Conservation (phyloP, 35 echinoderm and acorn worm genomes). For the Apostichopus parvimensis region DNA sequence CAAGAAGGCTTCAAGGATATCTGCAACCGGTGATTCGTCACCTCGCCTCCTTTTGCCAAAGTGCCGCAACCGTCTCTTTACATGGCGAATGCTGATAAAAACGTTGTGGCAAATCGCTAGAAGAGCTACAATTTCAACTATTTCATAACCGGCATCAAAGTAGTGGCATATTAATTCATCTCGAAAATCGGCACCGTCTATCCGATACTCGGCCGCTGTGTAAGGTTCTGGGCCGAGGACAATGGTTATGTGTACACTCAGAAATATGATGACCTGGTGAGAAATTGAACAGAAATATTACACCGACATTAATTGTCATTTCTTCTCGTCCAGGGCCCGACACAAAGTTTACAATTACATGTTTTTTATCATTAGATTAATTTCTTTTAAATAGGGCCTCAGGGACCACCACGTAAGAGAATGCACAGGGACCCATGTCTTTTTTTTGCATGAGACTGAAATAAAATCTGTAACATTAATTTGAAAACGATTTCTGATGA, state of each 20-base stretch:
- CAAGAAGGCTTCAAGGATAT: constrained; percentile 18
- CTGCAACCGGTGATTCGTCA: background rate
- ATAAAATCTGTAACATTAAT: too few species aligned
- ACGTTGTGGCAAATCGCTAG: constrained; percentile 32
- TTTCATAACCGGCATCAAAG: constrained; percentile 32
- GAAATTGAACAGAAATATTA: background rate
- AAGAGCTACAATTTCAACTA: constrained; percentile 22
- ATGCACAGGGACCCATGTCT: too few species aligned
- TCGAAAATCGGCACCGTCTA: constrained; percentile 4
- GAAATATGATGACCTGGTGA: background rate
- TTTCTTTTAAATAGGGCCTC: too few species aligned
- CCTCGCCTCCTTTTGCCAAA: constrained; percentile 12
- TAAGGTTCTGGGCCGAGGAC: constrained; percentile 19
- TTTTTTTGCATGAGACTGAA: too few species aligned
- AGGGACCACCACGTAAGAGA: too few species aligned
- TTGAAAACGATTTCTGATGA: too few species aligned
- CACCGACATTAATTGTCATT: background rate
- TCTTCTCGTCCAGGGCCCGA: background rate
- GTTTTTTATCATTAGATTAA: too few species aligned
- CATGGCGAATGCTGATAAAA: constrained; percentile 36
- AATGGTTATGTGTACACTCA: constrained; percentile 1
- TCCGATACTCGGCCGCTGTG: constrained; percentile 29
- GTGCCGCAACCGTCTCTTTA: constrained; percentile 6
- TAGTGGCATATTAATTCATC: constrained; percentile 33
- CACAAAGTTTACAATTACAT: too few species aligned